Base-by-base conservation (phyloP, 2,888 invertebrate species). In the Drosophila kambysellisi region DNA sequence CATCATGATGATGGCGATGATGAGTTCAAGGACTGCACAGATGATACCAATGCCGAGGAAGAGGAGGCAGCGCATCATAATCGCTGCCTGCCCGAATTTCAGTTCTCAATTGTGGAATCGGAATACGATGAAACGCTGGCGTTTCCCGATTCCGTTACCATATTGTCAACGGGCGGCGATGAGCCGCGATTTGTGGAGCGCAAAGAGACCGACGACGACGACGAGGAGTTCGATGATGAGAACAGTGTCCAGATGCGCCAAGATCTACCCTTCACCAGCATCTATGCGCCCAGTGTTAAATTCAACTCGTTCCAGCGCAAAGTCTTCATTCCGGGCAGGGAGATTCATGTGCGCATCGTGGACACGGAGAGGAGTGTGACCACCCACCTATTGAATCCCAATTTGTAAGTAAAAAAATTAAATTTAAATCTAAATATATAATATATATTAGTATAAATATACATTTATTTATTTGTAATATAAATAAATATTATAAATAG, bases 351-450 rank as follows among this genome's bases (percentile, higher is more conserved):
- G 53, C 95, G 95, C 90, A 96, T 98, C 58, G 94, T 95, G 39
- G 95, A 97, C 84, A 96, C 96, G 76, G 97, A 98, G 89, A 94
- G 97, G 58, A 97, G 96, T 91, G 95, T 97, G 37, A 97, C 97
- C 0, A 96, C 96, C 9, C 97, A 98, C 94, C 94, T 98, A 67
- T 94, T 98, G 33, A 98, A 97, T 94, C 98, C 98, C 57, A 97
- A 98, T 94, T 94, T 98, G 96, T 97, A 93, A 95, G 97, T 95
- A 4, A 12, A 2, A n/a, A 12, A 8, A n/a, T 11, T 12, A 0
- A 9, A 15, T 15, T 46, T 9, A 15, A 7, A 25, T 20, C 2
- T 2, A 43, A 20, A 0, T 25, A 46, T 15, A 29, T 25, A 11
- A 46, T 25, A 6, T 20, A 11, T 11, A 12, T 3, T 25, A 17